These are phyloP conservation scores for Carpatolechia fugitivella DNA, from an alignment of 2,888 invertebrate genomes.

Conservation along the genomic window DNA sequence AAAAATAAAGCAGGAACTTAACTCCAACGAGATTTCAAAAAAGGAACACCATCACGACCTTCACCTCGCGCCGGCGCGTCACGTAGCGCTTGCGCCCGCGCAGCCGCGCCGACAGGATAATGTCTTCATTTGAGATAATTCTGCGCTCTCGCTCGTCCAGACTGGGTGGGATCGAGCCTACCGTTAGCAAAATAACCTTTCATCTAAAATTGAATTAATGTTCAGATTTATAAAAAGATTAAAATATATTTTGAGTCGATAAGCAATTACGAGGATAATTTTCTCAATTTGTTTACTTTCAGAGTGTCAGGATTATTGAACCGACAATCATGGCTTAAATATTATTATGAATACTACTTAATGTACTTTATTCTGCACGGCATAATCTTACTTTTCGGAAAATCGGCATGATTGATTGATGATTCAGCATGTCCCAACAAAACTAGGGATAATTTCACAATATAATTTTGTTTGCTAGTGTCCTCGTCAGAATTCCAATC, in stretches of 20 bases:
- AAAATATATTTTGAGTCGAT: neutral
- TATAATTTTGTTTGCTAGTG: too few species aligned
- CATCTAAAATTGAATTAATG: neutral
- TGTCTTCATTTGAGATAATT: conserved; percentile 75
- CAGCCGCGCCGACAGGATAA: conserved; percentile 59
- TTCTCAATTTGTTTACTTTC: too few species aligned
- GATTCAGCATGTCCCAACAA: too few species aligned
- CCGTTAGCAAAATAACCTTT: conserved; percentile 32
- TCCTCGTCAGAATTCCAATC: too few species aligned
- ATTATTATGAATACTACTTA: too few species aligned
- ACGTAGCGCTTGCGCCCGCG: conserved; percentile 46
- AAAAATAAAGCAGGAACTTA: neutral
- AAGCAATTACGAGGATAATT: too few species aligned
- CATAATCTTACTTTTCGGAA: too few species aligned
- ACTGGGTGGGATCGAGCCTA: conserved; percentile 54
- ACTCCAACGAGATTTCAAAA: neutral
- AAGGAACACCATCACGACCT: neutral
- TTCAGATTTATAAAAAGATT: neutral
- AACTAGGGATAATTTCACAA: too few species aligned
- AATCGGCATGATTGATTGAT: too few species aligned
- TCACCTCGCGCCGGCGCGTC: conserved; percentile 8
- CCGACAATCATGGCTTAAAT: too few species aligned
- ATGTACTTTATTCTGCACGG: too few species aligned
- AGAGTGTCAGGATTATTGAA: too few species aligned
- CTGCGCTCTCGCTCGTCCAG: conserved; percentile 39